Conservation (phyloP, 2,888 invertebrate species). For the Steinernema carpocapsae region DNA sequence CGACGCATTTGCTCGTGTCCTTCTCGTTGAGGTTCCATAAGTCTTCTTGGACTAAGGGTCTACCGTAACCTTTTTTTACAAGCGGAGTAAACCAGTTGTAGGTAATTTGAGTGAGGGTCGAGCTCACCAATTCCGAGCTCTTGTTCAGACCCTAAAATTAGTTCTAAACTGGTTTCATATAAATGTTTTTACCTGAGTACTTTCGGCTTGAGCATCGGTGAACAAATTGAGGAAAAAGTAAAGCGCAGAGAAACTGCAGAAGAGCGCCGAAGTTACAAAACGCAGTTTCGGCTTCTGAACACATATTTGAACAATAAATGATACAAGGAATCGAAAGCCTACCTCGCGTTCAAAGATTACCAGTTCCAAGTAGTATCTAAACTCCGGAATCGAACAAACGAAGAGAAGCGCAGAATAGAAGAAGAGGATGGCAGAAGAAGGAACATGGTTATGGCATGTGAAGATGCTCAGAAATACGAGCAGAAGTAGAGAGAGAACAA, state of each 20-base stretch:
- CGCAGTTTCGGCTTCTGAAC: too few species aligned
- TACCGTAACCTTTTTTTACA: neutral
- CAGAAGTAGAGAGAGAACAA: neutral
- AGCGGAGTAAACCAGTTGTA: neutral
- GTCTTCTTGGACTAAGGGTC: neutral
- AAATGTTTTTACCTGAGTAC: too few species aligned
- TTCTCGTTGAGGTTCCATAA: neutral
- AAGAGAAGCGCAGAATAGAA: neutral
- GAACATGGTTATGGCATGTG: neutral
- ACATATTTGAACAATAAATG: too few species aligned
- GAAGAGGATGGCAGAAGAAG: neutral
- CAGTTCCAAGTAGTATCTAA: neutral
- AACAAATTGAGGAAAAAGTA: too few species aligned
- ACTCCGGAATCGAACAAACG: conserved; percentile 2
- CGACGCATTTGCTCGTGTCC: neutral
- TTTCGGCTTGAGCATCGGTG: too few species aligned
- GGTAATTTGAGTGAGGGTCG: neutral
- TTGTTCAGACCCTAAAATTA: neutral
- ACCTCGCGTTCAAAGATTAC: neutral
- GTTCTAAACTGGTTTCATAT: too few species aligned
- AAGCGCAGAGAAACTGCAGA: too few species aligned
- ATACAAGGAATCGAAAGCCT: too few species aligned
- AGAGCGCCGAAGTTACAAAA: too few species aligned
- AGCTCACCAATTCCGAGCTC: conserved; percentile 1
- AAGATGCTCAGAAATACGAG: neutral